A percentile compares a stretch with the other conserved stretches of the same genome.
These are phyloP conservation scores for Amblyornis subalaris DNA, from an alignment of 2,113 vertebrate genomes.

Conservation along the genomic window DNA sequence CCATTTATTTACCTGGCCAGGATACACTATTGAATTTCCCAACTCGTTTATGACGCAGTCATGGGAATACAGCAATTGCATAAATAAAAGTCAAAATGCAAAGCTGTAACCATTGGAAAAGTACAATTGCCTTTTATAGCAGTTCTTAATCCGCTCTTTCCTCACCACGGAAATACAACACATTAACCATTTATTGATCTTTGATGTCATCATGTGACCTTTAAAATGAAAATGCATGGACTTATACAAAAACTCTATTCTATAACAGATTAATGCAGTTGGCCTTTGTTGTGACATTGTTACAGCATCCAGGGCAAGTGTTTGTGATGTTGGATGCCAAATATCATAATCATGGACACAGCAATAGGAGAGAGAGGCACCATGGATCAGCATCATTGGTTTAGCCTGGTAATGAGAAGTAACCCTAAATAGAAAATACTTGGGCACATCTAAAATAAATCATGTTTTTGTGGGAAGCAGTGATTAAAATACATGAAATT, in stretches of 20 bases:
- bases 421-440: background rate
- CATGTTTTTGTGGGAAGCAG: background rate
- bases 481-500: background rate
- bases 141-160: background rate
- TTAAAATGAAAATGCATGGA: background rate
- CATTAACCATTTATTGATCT: conserved; percentile 4
- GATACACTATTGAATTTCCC: conserved; percentile 9
- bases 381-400: rapidly evolving
- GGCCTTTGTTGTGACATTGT: background rate
- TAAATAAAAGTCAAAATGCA: conserved; percentile 38
- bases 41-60: conserved; percentile 4
- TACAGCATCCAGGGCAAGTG: background rate
- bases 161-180: background rate
- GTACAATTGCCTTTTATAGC: conserved; percentile 4
- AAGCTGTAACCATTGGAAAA: background rate
- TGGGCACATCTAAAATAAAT: background rate
- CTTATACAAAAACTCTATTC: background rate
- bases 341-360: background rate
- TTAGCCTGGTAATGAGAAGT: background rate
- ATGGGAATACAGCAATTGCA: conserved; percentile 25
- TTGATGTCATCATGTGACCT: background rate
- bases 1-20: conserved; percentile 25
- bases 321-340: background rate
- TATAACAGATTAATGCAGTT: background rate
- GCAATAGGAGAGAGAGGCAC: background rate